A percentile compares a stretch with the other conserved stretches of the same genome.
phyloP scores from a whole-genome alignment of 2,113 vertebrate species.

The Benitochromis conjunctus region DNA sequence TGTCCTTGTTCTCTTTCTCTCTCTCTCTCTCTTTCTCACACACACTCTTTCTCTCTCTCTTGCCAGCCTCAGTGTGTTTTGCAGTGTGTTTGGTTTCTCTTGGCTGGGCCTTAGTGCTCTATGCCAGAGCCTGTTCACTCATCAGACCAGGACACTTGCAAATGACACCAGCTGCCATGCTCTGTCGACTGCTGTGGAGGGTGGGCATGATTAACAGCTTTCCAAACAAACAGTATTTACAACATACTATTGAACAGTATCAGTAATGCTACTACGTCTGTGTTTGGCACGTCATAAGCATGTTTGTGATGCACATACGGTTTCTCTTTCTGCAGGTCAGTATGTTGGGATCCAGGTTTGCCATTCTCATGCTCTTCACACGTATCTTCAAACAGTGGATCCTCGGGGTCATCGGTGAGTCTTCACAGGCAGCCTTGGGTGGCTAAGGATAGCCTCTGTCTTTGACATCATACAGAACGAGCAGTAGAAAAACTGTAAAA shows the following conservation, averaged over 20 bases:
- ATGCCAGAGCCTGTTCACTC: slow-evolving; percentile 65
- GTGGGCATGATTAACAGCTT: slow-evolving; percentile 59
- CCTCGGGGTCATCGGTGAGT: slow-evolving; percentile 78
- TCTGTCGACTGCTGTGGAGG: slow-evolving; percentile 86
- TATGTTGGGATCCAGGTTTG: slow-evolving; percentile 80
- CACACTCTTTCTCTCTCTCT: not conserved
- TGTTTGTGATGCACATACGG: not conserved
- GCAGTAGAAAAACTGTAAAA: not conserved
- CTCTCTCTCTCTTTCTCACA: not conserved
- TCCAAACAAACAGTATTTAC: not conserved
- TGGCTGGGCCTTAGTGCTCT: slow-evolving; percentile 82
- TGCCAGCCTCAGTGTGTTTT: slow-evolving; percentile 72
- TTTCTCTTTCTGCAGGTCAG: slow-evolving; percentile 56
- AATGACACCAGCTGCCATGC: slow-evolving; percentile 66
- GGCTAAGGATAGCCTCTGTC: not conserved
- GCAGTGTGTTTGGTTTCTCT: slow-evolving; percentile 78
- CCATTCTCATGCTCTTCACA: slow-evolving; percentile 80
- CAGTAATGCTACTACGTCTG: not conserved
- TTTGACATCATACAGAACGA: not conserved
- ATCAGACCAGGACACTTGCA: slow-evolving; percentile 74
- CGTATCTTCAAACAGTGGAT: slow-evolving; percentile 79
- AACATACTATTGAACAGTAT: not conserved
- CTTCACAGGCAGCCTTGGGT: not conserved
- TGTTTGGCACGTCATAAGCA: not conserved
- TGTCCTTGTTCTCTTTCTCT: not conserved